Conservation (phyloP, 2,797 vertebrate species). For the Mormyrus proboscirostris region DNA sequence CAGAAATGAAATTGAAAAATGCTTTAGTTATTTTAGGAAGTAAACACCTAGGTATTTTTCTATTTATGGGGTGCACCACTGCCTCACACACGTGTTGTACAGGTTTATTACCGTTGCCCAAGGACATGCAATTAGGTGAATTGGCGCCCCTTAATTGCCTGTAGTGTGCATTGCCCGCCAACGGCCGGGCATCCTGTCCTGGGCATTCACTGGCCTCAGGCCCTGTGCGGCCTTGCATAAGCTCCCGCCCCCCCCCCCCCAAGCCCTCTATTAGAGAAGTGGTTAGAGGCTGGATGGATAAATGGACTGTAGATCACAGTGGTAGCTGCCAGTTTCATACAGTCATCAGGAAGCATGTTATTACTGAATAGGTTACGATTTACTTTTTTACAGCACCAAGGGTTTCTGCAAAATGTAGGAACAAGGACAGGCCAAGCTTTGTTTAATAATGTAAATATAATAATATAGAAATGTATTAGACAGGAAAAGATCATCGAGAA, state of each 20-base stretch:
- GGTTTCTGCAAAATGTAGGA: not conserved
- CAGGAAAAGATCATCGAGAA: not conserved
- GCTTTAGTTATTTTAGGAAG: not conserved
- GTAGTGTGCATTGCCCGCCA: not conserved
- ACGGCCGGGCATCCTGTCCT: not conserved
- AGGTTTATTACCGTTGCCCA: not conserved
- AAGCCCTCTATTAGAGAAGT: not conserved
- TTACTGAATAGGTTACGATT: not conserved
- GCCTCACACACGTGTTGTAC: not conserved
- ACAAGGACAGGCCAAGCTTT: not conserved
- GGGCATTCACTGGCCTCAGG: not conserved
- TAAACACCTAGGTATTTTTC: not conserved
- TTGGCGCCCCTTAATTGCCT: not conserved
- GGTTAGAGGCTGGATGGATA: not conserved
- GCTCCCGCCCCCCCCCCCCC: not conserved
- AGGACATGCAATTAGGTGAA: constrained; percentile 2
- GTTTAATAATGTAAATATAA: not conserved
- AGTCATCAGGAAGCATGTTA: not conserved
- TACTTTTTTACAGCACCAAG: not conserved
- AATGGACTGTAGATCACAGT: not conserved
- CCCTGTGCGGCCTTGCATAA: not conserved
- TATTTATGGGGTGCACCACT: not conserved
- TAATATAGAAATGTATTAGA: not conserved
- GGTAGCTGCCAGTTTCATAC: not conserved
- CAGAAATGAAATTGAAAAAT: not conserved